phyloP scores from a whole-genome alignment of 1,140 invertebrate genomes.

The Achatina immaculata region DNA sequence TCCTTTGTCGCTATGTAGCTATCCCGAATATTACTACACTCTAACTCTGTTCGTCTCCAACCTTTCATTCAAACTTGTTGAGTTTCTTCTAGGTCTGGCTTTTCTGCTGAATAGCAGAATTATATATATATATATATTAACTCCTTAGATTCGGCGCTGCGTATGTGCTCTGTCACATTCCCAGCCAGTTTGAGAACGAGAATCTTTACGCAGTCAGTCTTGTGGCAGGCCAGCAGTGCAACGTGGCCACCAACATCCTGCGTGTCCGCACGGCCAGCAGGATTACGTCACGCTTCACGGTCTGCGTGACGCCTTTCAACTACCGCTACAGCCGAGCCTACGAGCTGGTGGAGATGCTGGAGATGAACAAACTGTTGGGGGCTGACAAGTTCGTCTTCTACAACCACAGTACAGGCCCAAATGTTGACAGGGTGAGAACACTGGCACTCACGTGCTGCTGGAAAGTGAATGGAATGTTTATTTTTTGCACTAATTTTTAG shows the following conservation, averaged over 20 bases:
- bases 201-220: not conserved
- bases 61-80: too few relatives aligned
- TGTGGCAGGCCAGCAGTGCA: not conserved
- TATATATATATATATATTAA: too few relatives aligned
- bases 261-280: not conserved
- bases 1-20: too few relatives aligned
- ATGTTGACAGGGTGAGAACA: constrained; percentile 73
- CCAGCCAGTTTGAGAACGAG: not conserved
- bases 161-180: not conserved
- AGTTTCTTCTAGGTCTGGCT: too few relatives aligned
- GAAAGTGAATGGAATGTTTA: not conserved
- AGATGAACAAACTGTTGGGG: constrained; percentile 88
- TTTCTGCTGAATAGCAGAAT: too few relatives aligned
- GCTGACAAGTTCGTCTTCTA: constrained; percentile 92
- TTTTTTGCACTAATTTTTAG: too few relatives aligned
- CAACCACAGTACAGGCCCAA: constrained; percentile 87
- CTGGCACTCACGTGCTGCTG: not conserved
- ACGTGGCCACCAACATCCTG: not conserved
- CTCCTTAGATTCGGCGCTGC: not conserved
- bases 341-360: constrained; percentile 92
- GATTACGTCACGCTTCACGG: constrained; percentile 75
- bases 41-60: too few relatives aligned
- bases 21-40: too few relatives aligned
- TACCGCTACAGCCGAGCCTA: constrained; percentile 83
- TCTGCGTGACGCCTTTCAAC: constrained; percentile 95